Evolutionary conservation across 2,113 vertebrate genomes (phyloP).

Genomic region (Saimiri boliviensis): DNA sequence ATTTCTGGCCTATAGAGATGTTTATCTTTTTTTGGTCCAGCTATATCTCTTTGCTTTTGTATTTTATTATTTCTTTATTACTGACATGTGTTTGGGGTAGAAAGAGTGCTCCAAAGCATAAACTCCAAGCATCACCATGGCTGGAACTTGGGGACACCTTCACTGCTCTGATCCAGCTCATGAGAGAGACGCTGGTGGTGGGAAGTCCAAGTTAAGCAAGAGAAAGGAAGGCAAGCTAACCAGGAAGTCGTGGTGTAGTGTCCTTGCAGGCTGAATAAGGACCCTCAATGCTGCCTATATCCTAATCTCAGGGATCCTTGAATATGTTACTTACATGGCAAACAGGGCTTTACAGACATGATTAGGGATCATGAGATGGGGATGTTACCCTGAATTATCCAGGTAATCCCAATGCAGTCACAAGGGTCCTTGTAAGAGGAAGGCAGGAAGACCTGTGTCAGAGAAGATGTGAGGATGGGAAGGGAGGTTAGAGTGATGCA

Average conservation of each 20-base stretch:
- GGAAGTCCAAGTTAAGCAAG: background rate
- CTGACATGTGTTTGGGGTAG: too few relatives aligned
- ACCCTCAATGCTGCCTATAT: background rate
- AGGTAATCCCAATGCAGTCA: background rate
- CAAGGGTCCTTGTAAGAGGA: background rate
- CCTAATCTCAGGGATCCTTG: background rate
- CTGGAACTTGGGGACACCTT: background rate
- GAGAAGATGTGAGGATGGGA: background rate
- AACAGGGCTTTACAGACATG: background rate
- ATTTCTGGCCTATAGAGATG: background rate
- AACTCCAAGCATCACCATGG: background rate
- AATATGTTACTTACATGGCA: background rate
- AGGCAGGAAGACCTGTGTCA: background rate
- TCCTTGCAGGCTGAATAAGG: background rate
- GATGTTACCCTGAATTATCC: background rate
- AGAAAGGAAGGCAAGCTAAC: background rate
- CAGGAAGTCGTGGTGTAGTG: background rate
- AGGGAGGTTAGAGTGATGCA: background rate
- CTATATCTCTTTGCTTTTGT: background rate
- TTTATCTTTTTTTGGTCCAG: background rate
- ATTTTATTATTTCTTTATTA: background rate
- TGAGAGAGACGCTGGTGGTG: background rate
- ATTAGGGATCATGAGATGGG: background rate
- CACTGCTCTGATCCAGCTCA: background rate
- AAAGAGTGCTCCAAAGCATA: background rate